phyloP scores from a whole-genome alignment of 2,797 vertebrate genomes.

The Enteromius anoplus region DNA sequence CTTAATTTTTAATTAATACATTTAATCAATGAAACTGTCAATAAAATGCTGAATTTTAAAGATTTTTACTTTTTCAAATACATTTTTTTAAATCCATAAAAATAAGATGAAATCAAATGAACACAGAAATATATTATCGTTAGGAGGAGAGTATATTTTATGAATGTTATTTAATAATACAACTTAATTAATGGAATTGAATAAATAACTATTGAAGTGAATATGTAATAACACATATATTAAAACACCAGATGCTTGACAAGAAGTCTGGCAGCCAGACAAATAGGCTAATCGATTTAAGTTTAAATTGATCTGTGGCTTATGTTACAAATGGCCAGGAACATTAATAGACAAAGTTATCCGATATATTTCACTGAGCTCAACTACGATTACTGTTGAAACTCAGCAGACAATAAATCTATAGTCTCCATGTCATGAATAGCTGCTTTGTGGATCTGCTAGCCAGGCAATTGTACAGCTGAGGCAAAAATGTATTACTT shows the following conservation, averaged over 20 bases:
- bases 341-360: not conserved
- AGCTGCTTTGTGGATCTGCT: conserved; percentile 54
- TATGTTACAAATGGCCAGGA: not conserved
- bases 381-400: not conserved
- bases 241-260: not conserved
- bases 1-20: not conserved
- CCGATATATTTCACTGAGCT: not conserved
- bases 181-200: not conserved
- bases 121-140: not conserved
- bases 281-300: not conserved
- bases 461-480: conserved; percentile 74
- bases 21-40: not conserved
- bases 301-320: not conserved
- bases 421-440: conserved; percentile 44
- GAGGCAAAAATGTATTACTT: conserved; percentile 75
- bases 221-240: not conserved
- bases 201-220: too few relatives aligned
- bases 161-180: not conserved
- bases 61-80: not conserved
- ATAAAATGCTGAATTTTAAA: not conserved
- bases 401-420: conserved; percentile 31
- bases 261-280: not conserved
- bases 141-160: not conserved
- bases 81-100: not conserved
- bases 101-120: not conserved